A percentile compares a stretch with the other conserved stretches of the same genome.
phyloP scores from a whole-genome alignment of 2,888 invertebrate species.

The Trissoscelio sp. region DNA sequence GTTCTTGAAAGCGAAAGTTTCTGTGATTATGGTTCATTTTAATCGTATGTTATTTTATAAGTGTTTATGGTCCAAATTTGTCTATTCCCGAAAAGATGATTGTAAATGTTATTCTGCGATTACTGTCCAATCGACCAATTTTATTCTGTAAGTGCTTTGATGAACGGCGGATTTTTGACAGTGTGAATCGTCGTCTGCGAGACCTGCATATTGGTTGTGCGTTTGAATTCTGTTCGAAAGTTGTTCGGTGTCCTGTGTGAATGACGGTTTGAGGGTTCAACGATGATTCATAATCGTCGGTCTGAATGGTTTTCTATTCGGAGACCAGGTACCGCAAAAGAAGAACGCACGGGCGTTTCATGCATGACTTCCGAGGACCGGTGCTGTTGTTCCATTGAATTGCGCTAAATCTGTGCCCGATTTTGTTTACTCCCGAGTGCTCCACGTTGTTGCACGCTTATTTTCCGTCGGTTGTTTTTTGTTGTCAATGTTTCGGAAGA shows the following conservation, averaged over 20 bases:
- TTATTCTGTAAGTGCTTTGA: too few species aligned
- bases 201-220: background rate
- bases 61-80: too few species aligned
- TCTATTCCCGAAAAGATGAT: too few species aligned
- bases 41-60: too few species aligned
- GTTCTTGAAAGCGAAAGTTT: too few species aligned
- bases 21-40: too few species aligned
- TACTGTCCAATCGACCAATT: too few species aligned
- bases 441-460: constrained; percentile 1
- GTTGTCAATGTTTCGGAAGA: constrained; percentile 21
- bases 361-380: background rate
- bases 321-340: constrained; percentile 9
- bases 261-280: background rate
- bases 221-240: constrained; percentile 2
- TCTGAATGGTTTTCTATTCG: background rate
- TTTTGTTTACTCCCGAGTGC: background rate
- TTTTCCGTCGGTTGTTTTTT: constrained; percentile 38
- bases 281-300: constrained; percentile 5
- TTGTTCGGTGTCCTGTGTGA: constrained; percentile 19
- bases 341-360: background rate
- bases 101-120: too few species aligned
- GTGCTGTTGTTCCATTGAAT: constrained; percentile 17
- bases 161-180: constrained; percentile 17
- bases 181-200: constrained; percentile 26
- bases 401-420: background rate